A percentile compares a stretch with the other conserved stretches of the same genome.
Conservation (phyloP, 37 sponge, comb jelly and placozoan species). For the Aphrocallistes beatrix region DNA sequence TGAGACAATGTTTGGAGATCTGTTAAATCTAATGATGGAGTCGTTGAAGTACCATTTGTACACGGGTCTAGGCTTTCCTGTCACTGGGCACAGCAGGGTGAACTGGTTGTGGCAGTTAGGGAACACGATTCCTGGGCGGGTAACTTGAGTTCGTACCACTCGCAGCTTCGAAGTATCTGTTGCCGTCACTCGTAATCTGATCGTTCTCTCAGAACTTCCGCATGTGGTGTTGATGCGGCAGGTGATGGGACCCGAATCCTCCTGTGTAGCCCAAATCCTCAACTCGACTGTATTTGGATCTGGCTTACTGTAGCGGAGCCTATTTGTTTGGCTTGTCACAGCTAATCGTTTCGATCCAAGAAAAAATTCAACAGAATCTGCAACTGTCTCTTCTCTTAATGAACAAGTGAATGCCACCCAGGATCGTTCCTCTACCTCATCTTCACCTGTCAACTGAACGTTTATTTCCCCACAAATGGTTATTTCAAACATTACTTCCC, state of each 20-base stretch:
- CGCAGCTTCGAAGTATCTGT: neutral
- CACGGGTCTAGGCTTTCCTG: neutral
- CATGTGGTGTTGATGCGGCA: neutral
- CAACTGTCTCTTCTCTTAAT: neutral
- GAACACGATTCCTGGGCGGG: neutral
- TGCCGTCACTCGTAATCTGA: neutral
- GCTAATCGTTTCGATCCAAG: neutral
- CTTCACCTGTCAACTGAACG: neutral
- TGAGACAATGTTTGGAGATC: neutral
- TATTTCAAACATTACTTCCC: neutral
- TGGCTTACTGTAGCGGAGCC: neutral
- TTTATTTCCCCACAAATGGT: neutral
- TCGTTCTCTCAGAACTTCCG: neutral
- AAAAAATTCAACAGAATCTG: neutral
- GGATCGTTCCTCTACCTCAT: neutral
- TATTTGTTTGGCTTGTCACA: neutral
- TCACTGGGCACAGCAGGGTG: neutral
- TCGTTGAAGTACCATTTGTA: neutral
- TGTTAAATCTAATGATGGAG: neutral
- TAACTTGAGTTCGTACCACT: neutral
- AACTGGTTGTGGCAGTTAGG: slow-evolving; percentile 13
- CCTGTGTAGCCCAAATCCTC: neutral
- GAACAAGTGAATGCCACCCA: neutral
- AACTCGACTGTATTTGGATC: neutral
- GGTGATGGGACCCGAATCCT: neutral